Evolutionary conservation across 2,888 invertebrate species (phyloP).

Genomic region (Latheticus oryzae): DNA sequence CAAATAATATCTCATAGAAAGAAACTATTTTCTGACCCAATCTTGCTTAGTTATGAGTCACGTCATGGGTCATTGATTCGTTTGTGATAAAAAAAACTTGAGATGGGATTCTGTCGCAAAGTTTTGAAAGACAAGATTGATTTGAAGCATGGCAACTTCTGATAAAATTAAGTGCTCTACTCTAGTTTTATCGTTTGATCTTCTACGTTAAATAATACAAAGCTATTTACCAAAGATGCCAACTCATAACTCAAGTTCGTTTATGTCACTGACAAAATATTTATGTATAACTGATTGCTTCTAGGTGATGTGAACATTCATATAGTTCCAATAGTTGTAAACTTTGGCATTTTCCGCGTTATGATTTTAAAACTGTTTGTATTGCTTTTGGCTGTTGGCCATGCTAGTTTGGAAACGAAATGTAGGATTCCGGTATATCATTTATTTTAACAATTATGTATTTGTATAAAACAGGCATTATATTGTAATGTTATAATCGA

Average conservation of each 20-base stretch:
- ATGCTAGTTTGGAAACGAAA: not conserved
- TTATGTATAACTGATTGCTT: constrained; percentile 11
- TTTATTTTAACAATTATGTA: too few relatives aligned
- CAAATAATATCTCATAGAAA: too few relatives aligned
- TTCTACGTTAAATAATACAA: constrained; percentile 9
- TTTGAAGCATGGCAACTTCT: not conserved
- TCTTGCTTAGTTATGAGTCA: constrained; percentile 1
- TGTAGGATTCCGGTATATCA: not conserved
- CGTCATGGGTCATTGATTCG: constrained; percentile 4
- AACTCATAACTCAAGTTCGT: not conserved
- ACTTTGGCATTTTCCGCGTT: constrained; percentile 10
- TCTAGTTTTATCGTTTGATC: constrained; percentile 17
- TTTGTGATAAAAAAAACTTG: constrained; percentile 10
- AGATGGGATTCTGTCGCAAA: constrained; percentile 11
- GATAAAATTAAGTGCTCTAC: constrained; percentile 18
- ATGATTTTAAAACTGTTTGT: constrained; percentile 1
- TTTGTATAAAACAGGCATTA: too few relatives aligned
- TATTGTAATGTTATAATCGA: too few relatives aligned
- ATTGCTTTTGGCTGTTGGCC: constrained; percentile 11
- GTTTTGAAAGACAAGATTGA: constrained; percentile 1
- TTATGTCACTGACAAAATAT: constrained; percentile 8
- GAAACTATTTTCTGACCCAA: too few relatives aligned
- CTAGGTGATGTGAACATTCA: too few relatives aligned
- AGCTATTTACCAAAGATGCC: not conserved
- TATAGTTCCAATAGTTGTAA: too few relatives aligned